Base-by-base conservation (phyloP, 2,888 invertebrate species). In the Macroteleia sp. region DNA sequence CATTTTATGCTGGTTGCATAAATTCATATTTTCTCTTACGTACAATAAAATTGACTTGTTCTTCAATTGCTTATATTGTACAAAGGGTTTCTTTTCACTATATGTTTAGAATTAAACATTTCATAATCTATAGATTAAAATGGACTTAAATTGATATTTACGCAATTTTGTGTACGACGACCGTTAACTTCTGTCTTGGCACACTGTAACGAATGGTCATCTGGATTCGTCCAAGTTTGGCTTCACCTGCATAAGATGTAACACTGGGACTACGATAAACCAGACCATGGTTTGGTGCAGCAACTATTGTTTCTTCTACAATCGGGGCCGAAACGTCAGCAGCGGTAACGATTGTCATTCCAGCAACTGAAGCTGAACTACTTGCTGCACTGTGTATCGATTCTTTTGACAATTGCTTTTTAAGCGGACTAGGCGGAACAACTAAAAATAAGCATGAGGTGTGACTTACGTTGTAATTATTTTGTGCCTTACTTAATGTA, bases 121-220 rank as follows among this genome's bases (percentile, higher is more conserved):
- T n/a, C n/a, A n/a, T n/a, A n/a, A n/a, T n/a, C n/a, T n/a, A n/a
- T n/a, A n/a, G n/a, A n/a, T n/a, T n/a, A n/a, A n/a, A n/a, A n/a
- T n/a, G n/a, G n/a, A n/a, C n/a, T n/a, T n/a, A n/a, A 36, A 20
- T 28, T 52, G 3, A 70, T 34, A 94, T 96, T 94, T 93, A 97
- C 97, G 95, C 94, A 81, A 98, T 95, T 93, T 97, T 97, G 91
- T 98, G 98, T 1, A 98, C 95, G 9, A 96, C 96, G 28, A 98
- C 93, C 59, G 95, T 94, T 14, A 98, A 93, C 75, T 95, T 95
- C 91, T 97, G 97, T 56, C 97, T 93, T 85, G 95, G 96, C 57
- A 95, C 93, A 86, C 96, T 97, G 92, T 97, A 98, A 59, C 96
- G 94, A 39, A 98, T 92, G 0, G 97, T 96, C 48, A 98, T 89